phyloP scores from a whole-genome alignment of 2,888 invertebrate genomes.

The Sycophila texana region DNA sequence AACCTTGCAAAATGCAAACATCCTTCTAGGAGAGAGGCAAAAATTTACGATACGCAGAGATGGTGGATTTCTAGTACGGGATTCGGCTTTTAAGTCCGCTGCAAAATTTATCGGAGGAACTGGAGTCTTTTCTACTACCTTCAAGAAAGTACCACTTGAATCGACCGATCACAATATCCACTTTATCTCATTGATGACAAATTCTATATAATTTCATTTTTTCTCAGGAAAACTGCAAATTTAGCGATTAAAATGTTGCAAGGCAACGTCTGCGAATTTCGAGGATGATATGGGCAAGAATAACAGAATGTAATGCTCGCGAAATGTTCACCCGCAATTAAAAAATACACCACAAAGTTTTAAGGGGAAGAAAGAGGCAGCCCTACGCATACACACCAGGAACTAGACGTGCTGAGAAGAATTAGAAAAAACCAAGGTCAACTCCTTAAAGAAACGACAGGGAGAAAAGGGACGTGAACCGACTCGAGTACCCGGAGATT shows the following conservation, averaged over 20 bases:
- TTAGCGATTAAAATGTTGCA: too few relatives aligned
- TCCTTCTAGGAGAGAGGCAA: slow-evolving; percentile 17
- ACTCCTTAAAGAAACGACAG: slow-evolving; percentile 38
- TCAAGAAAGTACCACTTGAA: too few relatives aligned
- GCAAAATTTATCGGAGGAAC: slow-evolving; percentile 61
- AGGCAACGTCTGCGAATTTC: neutral
- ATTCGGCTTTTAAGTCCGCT: slow-evolving; percentile 64
- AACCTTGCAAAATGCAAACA: neutral
- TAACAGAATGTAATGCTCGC: neutral
- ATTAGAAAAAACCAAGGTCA: slow-evolving; percentile 39
- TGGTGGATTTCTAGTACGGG: slow-evolving; percentile 55
- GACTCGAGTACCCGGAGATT: neutral
- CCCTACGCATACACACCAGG: slow-evolving; percentile 3
- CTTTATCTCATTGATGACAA: too few relatives aligned
- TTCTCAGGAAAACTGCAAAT: too few relatives aligned
- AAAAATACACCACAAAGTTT: slow-evolving; percentile 10
- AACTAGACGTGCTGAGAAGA: slow-evolving; percentile 18
- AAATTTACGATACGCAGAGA: neutral
- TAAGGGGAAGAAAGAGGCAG: slow-evolving; percentile 29
- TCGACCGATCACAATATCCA: too few relatives aligned
- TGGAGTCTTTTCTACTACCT: neutral
- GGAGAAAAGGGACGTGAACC: neutral
- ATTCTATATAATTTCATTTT: too few relatives aligned
- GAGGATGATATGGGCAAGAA: slow-evolving; percentile 19
- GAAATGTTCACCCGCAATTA: slow-evolving; percentile 40